Conservation (phyloP, 2,888 invertebrate genomes). For the Microctonus aethiopoides region DNA sequence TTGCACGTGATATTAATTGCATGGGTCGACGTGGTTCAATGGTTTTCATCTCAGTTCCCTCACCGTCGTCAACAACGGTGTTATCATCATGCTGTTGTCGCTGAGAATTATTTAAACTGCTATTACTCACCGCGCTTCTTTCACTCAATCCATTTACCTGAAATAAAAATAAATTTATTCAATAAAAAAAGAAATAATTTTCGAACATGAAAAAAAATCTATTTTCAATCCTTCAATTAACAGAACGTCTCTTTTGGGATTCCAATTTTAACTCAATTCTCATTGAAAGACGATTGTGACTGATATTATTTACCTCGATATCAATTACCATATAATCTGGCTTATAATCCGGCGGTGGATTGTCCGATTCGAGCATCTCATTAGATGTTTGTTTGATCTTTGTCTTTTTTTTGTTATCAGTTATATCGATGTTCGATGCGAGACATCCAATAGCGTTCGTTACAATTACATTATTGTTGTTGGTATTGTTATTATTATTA, state of each 20-base stretch:
- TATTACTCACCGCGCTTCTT: constrained; percentile 51
- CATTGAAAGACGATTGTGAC: constrained; percentile 18
- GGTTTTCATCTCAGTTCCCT: constrained; percentile 66
- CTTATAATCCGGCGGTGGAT: constrained; percentile 63
- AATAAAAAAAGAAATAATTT: background rate
- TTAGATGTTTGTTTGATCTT: constrained; percentile 57
- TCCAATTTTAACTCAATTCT: constrained; percentile 7
- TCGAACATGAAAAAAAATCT: background rate
- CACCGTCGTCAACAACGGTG: constrained; percentile 60
- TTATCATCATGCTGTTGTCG: constrained; percentile 45
- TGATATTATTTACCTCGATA: constrained; percentile 59
- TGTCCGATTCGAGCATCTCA: constrained; percentile 65
- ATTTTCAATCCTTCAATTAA: background rate
- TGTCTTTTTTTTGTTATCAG: constrained; percentile 40
- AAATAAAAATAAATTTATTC: background rate
- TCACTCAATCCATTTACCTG: constrained; percentile 56
- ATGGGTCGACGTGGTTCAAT: constrained; percentile 61
- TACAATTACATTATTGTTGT: constrained; percentile 24
- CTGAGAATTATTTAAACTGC: constrained; percentile 48
- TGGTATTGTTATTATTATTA: constrained; percentile 39
- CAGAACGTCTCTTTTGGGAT: background rate
- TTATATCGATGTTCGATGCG: constrained; percentile 22
- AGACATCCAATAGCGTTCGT: background rate
- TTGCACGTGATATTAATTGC: constrained; percentile 60
- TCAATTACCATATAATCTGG: constrained; percentile 68